Evolutionary conservation across 2,888 invertebrate species (phyloP).

Genomic region (Chloromyia formosa): DNA sequence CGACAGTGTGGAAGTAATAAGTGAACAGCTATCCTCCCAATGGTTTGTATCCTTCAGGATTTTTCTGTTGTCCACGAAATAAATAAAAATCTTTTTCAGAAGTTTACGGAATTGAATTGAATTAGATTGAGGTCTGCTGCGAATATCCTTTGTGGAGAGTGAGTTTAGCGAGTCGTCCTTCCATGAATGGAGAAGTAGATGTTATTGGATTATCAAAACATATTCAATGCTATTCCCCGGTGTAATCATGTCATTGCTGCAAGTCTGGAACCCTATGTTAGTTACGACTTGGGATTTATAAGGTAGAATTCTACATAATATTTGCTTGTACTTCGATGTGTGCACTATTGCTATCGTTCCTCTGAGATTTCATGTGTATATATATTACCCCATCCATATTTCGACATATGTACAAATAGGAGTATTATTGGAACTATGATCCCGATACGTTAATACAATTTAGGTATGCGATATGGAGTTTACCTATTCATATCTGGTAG

Average conservation of each 20-base stretch:
- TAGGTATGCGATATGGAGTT: too few relatives aligned
- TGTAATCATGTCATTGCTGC: conserved; percentile 17
- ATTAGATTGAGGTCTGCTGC: conserved; percentile 40
- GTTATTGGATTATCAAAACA: conserved; percentile 5
- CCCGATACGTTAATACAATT: too few relatives aligned
- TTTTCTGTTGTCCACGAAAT: conserved; percentile 32
- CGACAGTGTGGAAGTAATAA: conserved; percentile 9
- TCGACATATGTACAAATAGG: too few relatives aligned
- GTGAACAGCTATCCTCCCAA: conserved; percentile 14
- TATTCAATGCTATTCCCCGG: background rate
- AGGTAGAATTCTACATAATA: too few relatives aligned
- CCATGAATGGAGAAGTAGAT: conserved; percentile 34
- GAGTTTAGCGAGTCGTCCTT: background rate
- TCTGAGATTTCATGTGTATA: too few relatives aligned
- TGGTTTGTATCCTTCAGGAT: background rate
- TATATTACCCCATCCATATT: too few relatives aligned
- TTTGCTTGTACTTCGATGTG: too few relatives aligned
- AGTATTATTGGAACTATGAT: too few relatives aligned
- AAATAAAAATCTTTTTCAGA: conserved; percentile 39
- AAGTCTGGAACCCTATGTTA: background rate
- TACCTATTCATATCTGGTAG: too few relatives aligned
- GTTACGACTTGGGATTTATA: too few relatives aligned
- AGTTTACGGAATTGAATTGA: conserved; percentile 48
- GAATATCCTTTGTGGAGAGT: conserved; percentile 3
- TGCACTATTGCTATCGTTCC: too few relatives aligned